phyloP scores from a whole-genome alignment of 2,797 vertebrate genomes.

The Halcyon badia region DNA sequence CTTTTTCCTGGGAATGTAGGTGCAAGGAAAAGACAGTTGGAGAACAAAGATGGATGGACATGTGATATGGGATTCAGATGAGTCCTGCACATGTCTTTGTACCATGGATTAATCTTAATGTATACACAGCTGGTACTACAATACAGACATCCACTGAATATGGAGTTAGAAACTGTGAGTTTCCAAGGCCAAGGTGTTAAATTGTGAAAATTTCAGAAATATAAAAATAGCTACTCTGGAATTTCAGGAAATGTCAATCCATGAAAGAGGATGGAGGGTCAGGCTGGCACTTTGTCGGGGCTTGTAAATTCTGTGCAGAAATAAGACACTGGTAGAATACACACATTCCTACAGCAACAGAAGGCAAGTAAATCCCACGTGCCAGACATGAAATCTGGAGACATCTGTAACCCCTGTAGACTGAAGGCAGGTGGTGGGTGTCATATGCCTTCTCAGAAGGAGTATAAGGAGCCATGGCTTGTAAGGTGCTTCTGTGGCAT shows the following conservation, averaged over 20 bases:
- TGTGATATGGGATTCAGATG: background rate
- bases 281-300: background rate
- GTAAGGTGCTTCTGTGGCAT: background rate
- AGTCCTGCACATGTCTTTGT: background rate
- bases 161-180: background rate
- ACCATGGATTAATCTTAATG: background rate
- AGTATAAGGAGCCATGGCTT: background rate
- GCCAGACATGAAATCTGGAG: background rate
- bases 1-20: background rate
- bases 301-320: background rate
- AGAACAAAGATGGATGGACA: background rate
- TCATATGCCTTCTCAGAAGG: background rate
- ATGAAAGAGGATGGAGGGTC: background rate
- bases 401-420: background rate
- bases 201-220: background rate
- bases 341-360: background rate
- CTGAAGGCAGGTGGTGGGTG: background rate
- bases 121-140: background rate
- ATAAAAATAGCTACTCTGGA: background rate
- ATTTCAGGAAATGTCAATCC: background rate
- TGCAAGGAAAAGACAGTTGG: background rate
- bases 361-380: background rate
- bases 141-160: background rate
- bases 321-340: background rate
- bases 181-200: background rate